Evolutionary conservation across 2,797 vertebrate species (phyloP), one percentile per base, ranked within the genome.

Genomic region (Anguilla marmorata): DNA sequence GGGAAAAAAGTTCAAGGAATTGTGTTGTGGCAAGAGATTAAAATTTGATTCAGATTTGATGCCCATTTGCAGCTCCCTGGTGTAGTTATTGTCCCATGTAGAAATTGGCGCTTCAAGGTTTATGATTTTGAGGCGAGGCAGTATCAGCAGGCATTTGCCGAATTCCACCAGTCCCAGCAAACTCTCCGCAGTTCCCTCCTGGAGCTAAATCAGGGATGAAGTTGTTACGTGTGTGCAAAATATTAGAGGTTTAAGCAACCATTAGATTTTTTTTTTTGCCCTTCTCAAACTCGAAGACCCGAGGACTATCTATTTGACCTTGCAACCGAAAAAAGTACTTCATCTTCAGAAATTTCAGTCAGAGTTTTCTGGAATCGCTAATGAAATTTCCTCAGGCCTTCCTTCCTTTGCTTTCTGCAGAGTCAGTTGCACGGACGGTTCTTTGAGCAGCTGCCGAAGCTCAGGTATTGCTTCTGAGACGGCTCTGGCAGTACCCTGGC

Each of bases 361-460:
- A 69, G 19, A 54, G 27, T 90, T 41, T 80, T 41, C 7, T 45
- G 37, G 33, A 41, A 0, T 91, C 87, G 89, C 48, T 83, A 86
- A 80, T 83, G 2, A 89, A 90, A 90, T 88, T 45, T 82, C 89
- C 89, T 84, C 56, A 52, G 83, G 85, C 85, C 63, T 33, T 21
- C 37, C 37, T n/a, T 52, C 50, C 69, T 88, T 87, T 60, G 76
- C 76, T 87, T 50, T 79, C 87, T 85, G 63, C 66, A 85, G 86
- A 89, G 87, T 89, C 63, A 88, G 84, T 52, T 37, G 86, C 83
- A 8, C 72, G 14, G 54, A n/a, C 54, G 66, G 84, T 45, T 88
- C 60, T 19, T 27, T 76, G 69, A 63, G 52, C 80, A 74, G 52
- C 14, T 86, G 33, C 88, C 9, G 30, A 74, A 33, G 87, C 87